Percentiles rank a stretch among this genome's conserved stretches.
phyloP scores from a whole-genome alignment of 2,797 vertebrate species.

The Xyrichtys novacula region DNA sequence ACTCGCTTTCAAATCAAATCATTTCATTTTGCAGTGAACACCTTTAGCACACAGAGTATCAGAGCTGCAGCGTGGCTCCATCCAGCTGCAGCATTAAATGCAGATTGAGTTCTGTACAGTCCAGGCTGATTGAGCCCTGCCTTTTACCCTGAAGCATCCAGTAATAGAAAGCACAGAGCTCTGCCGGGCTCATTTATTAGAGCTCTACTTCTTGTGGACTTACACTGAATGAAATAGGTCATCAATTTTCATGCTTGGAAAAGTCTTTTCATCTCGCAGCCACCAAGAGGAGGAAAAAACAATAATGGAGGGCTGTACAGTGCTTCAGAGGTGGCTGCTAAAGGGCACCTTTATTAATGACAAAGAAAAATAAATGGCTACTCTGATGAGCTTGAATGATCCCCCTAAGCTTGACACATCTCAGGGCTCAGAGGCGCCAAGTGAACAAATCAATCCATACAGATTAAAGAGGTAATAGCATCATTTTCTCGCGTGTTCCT shows the following conservation, averaged over 20 bases:
- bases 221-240: conserved; percentile 55
- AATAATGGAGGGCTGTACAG: conserved; percentile 17
- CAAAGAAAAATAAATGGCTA: conserved; percentile 1
- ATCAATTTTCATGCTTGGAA: conserved; percentile 48
- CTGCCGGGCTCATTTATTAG: conserved; percentile 48
- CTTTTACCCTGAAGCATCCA: conserved; percentile 7
- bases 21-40: conserved; percentile 23
- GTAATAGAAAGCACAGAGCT: conserved; percentile 43
- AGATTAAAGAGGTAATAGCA: neutral
- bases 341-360: conserved; percentile 29
- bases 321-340: conserved; percentile 16
- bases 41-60: conserved; percentile 23
- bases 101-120: conserved; percentile 10
- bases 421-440: conserved; percentile 9
- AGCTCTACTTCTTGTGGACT: conserved; percentile 37
- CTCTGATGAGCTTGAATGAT: conserved; percentile 28
- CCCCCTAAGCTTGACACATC: neutral
- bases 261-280: conserved; percentile 49
- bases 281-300: conserved; percentile 1
- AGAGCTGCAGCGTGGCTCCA: conserved; percentile 5
- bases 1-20: conserved; percentile 63
- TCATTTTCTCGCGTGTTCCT: neutral
- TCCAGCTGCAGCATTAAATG: conserved; percentile 22
- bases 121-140: neutral
- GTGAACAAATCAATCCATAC: conserved; percentile 16